Percentiles rank a stretch among this genome's conserved stretches.
phyloP scores from a whole-genome alignment of 2,113 vertebrate species.

The Nothoprocta perdicaria region DNA sequence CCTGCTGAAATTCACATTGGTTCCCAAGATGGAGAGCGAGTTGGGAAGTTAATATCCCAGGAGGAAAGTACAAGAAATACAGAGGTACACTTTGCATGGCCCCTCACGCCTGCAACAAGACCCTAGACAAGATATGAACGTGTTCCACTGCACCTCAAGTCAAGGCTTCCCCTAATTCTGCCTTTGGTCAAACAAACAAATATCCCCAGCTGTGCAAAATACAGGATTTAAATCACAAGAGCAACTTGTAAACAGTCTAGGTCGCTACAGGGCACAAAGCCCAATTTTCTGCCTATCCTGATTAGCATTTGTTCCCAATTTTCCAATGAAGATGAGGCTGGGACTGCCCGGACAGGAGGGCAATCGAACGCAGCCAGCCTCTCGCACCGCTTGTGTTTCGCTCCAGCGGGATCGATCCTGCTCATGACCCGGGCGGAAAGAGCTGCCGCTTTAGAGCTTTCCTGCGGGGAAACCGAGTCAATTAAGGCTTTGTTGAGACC shows the following conservation, averaged over 20 bases:
- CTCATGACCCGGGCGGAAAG: not conserved
- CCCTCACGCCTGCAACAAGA: not conserved
- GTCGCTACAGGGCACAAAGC: not conserved
- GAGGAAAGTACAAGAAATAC: not conserved
- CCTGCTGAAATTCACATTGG: not conserved
- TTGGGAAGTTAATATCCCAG: no score
- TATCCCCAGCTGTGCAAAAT: not conserved
- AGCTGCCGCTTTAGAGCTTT: not conserved
- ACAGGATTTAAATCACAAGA: conserved; percentile 5
- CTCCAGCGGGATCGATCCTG: not conserved
- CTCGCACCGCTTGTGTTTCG: not conserved
- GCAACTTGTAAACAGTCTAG: not conserved
- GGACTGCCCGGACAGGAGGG: not conserved
- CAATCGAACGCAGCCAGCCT: not conserved
- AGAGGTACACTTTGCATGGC: accelerated
- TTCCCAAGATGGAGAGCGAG: not conserved
- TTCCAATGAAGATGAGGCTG: not conserved
- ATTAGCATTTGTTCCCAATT: not conserved
- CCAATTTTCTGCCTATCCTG: not conserved
- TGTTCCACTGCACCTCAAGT: not conserved
- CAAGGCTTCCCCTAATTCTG: not conserved
- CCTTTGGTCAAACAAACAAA: not conserved
- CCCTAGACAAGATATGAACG: not conserved
- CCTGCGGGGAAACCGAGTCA: not conserved
- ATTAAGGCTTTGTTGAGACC: not conserved